phyloP scores from a whole-genome alignment of 2,797 vertebrate species.

The Gadopsis bispinosus region DNA sequence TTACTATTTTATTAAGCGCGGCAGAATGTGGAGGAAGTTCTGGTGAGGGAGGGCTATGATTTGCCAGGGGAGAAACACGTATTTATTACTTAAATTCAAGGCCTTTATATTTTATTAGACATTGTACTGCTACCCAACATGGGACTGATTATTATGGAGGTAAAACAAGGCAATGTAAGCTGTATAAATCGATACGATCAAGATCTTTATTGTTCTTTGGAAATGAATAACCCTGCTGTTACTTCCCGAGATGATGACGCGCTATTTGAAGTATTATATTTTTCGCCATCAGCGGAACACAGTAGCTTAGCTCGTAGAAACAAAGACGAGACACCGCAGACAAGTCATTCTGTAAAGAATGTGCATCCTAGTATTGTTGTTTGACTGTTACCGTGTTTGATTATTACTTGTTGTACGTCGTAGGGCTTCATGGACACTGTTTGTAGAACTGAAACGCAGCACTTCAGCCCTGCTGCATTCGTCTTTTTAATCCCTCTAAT shows the following conservation, averaged over 20 bases:
- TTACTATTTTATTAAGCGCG: slow-evolving; percentile 23
- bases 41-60: slow-evolving; percentile 7
- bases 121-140: slow-evolving; percentile 30
- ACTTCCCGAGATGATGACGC: slow-evolving; percentile 45
- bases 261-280: slow-evolving; percentile 63
- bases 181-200: slow-evolving; percentile 65
- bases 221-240: slow-evolving; percentile 68
- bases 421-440: slow-evolving; percentile 56
- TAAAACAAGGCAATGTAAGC: slow-evolving; percentile 42
- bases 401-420: slow-evolving; percentile 60
- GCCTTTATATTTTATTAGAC: slow-evolving; percentile 48
- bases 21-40: slow-evolving; percentile 25
- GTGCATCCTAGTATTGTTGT: slow-evolving; percentile 72
- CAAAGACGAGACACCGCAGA: slow-evolving; percentile 61
- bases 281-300: slow-evolving; percentile 56
- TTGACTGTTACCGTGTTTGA: slow-evolving; percentile 69
- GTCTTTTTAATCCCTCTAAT: slow-evolving; percentile 77
- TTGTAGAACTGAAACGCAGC: slow-evolving; percentile 57
- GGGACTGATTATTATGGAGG: slow-evolving; percentile 33
- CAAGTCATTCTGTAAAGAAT: slow-evolving; percentile 82
- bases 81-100: slow-evolving; percentile 73
- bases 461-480: slow-evolving; percentile 61
- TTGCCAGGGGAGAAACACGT: slow-evolving; percentile 26
- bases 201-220: slow-evolving; percentile 67
- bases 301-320: slow-evolving; percentile 64